These are phyloP conservation scores for Embidobia sp. DNA, from an alignment of 2,888 invertebrate species.

Conservation along the genomic window DNA sequence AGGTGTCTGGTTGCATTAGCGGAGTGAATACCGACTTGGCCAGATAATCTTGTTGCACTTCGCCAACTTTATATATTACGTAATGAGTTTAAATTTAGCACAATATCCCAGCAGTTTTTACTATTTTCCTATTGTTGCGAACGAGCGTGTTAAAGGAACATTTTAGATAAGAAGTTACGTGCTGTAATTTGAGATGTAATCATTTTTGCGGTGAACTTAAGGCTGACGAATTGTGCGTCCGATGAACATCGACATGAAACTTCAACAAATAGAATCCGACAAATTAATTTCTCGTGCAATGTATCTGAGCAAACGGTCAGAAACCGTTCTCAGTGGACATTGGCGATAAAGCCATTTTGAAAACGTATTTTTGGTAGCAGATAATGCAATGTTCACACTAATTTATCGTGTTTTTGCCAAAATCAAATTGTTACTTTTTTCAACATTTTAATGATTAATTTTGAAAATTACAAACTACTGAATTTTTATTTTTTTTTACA, in stretches of 20 bases:
- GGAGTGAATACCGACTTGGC: conserved; percentile 38
- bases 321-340: too few species aligned
- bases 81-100: conserved; percentile 51
- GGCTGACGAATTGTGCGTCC: neutral
- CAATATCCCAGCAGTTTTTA: conserved; percentile 36
- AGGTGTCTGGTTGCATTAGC: conserved; percentile 60
- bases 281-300: too few species aligned
- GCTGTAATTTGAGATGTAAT: conserved; percentile 34
- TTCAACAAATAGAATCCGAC: neutral
- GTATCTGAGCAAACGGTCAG: too few species aligned
- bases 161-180: conserved; percentile 35
- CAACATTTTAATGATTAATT: too few species aligned
- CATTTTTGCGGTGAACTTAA: conserved; percentile 11
- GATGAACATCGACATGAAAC: neutral
- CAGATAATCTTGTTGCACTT: conserved; percentile 58
- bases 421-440: too few species aligned
- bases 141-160: conserved; percentile 30
- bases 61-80: conserved; percentile 51
- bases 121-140: conserved; percentile 38
- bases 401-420: too few species aligned
- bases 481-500: too few species aligned
- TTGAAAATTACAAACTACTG: too few species aligned
- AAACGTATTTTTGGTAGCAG: too few species aligned
- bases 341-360: too few species aligned
- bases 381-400: too few species aligned